phyloP scores from a whole-genome alignment of 2,888 invertebrate species.

The Drosophila subquinaria region DNA sequence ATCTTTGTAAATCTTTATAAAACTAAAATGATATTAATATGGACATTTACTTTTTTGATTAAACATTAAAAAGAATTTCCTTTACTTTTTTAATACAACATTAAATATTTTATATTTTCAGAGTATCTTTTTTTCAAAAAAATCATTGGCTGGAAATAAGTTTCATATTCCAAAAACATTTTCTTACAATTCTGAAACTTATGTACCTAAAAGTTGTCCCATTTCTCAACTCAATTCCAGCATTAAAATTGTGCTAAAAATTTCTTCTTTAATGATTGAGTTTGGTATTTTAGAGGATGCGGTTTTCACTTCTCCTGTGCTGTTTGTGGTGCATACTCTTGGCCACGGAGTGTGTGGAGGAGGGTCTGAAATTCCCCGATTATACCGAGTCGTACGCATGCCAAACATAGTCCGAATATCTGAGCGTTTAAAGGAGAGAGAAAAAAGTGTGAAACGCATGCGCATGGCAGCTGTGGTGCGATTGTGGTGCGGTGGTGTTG shows the following conservation, averaged over 20 bases:
- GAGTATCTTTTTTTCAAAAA: too few relatives aligned
- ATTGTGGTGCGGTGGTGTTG: constrained; percentile 23
- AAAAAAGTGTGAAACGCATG: constrained; percentile 75
- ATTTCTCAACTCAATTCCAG: neutral
- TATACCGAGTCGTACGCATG: constrained; percentile 62
- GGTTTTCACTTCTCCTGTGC: neutral
- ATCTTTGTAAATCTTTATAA: too few relatives aligned
- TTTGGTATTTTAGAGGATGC: neutral
- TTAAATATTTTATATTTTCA: neutral
- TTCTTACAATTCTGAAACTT: neutral
- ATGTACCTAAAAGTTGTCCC: neutral
- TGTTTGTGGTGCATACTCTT: neutral
- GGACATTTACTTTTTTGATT: too few relatives aligned
- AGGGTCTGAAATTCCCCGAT: constrained; percentile 47
- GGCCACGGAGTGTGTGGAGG: constrained; percentile 23
- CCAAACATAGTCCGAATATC: constrained; percentile 71
- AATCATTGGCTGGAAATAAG: too few relatives aligned
- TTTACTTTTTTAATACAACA: neutral
- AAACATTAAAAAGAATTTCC: too few relatives aligned
- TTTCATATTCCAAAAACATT: neutral
- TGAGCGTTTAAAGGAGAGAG: constrained; percentile 33
- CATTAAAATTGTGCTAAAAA: neutral
- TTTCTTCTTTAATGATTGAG: constrained; percentile 1
- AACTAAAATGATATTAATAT: too few relatives aligned
- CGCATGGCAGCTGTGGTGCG: constrained; percentile 40